phyloP scores from a whole-genome alignment of 2,888 invertebrate genomes.

The Sepioteuthis lessoniana region DNA sequence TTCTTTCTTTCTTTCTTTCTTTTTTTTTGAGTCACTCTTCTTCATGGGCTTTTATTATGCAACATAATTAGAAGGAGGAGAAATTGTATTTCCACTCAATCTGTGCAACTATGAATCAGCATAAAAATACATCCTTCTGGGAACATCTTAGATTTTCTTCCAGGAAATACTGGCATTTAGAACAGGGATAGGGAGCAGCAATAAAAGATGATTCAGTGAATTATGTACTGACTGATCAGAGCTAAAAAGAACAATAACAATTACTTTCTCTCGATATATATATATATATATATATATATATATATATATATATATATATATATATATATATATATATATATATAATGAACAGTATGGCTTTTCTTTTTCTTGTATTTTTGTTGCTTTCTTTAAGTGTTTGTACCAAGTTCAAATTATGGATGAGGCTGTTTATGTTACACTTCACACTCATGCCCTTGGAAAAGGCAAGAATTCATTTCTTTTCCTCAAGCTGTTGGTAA shows the following conservation, averaged over 20 bases:
- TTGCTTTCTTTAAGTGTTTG: too few species aligned
- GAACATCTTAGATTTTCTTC: not conserved
- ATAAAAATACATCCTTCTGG: not conserved
- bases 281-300: too few species aligned
- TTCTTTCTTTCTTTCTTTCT: not conserved
- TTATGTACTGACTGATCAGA: not conserved
- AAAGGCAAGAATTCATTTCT: too few species aligned
- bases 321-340: too few species aligned
- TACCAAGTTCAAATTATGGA: too few species aligned
- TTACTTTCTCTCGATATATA: not conserved
- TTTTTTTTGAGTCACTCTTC: not conserved
- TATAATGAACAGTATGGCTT: too few species aligned
- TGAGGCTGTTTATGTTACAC: too few species aligned
- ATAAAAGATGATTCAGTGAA: not conserved
- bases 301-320: too few species aligned
- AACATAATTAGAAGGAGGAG: not conserved
- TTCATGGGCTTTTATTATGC: not conserved
- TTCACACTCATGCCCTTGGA: too few species aligned
- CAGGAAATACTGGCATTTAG: not conserved
- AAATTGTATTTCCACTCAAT: not conserved
- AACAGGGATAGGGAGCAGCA: not conserved
- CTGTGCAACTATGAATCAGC: not conserved
- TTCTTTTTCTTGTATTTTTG: too few species aligned
- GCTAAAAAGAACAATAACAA: not conserved
- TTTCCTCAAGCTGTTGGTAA: too few species aligned